Evolutionary conservation across 37 sponge, comb jelly and placozoan genomes (phyloP).

Genomic region (Aphrocallistes beatrix): DNA sequence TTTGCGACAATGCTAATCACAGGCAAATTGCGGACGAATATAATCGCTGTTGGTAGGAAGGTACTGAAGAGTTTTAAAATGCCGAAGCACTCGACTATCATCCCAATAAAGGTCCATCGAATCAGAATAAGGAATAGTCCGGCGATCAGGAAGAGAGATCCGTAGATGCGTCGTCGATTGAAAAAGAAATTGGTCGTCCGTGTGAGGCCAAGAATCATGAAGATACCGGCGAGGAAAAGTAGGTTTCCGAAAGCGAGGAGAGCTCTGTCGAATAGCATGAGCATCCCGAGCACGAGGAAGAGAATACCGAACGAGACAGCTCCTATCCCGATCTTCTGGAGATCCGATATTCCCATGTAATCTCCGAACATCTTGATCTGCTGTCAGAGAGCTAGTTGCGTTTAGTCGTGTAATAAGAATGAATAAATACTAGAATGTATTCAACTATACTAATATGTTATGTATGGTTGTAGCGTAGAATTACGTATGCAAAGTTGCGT

Average conservation of each 20-base stretch:
- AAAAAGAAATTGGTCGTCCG: slow-evolving; percentile 91
- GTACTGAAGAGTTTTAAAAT: slow-evolving; percentile 36
- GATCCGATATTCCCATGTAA: neutral
- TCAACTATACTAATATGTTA: neutral
- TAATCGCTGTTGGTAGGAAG: neutral
- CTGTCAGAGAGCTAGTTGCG: neutral
- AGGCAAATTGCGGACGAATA: neutral
- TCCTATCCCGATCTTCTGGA: slow-evolving; percentile 17
- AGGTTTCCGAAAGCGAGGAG: slow-evolving; percentile 33
- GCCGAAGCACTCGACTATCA: slow-evolving; percentile 84
- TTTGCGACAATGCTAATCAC: neutral
- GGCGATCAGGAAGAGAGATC: slow-evolving; percentile 71
- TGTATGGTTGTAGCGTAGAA: too few species aligned
- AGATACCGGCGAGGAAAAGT: slow-evolving; percentile 81
- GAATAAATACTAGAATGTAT: neutral
- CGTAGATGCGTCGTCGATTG: slow-evolving; percentile 71
- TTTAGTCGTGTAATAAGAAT: too few species aligned
- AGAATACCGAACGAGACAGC: neutral
- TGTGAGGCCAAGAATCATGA: slow-evolving; percentile 74
- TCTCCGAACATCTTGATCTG: neutral
- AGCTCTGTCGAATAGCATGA: slow-evolving; percentile 12
- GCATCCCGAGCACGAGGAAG: neutral
- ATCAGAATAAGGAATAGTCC: slow-evolving; percentile 79
- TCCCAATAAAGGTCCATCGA: slow-evolving; percentile 88
- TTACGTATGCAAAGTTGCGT: too few species aligned